Evolutionary conservation across 2,888 invertebrate genomes (phyloP).

Genomic region (Zhengitettix transpicula): DNA sequence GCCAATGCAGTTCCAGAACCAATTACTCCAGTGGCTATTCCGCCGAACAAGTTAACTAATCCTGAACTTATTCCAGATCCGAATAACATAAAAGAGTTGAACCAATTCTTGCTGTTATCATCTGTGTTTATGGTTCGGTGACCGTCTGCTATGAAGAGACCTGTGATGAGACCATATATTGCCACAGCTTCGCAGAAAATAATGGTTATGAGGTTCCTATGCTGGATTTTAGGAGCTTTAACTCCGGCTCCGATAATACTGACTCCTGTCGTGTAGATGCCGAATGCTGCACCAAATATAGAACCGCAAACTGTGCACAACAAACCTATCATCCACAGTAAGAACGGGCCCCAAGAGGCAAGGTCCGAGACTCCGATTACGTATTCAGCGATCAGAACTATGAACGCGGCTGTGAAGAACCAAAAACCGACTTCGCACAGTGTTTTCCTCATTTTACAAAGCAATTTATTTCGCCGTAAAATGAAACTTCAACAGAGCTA

Average conservation of each 20-base stretch:
- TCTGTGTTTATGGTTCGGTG: not conserved
- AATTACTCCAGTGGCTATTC: slow-evolving; percentile 40
- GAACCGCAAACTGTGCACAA: slow-evolving; percentile 40
- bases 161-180: slow-evolving; percentile 47
- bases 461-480: too few relatives aligned
- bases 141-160: slow-evolving; percentile 31
- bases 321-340: slow-evolving; percentile 40
- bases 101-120: slow-evolving; percentile 9
- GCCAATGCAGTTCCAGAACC: slow-evolving; percentile 42
- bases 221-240: slow-evolving; percentile 42
- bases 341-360: slow-evolving; percentile 25
- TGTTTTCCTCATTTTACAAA: too few relatives aligned
- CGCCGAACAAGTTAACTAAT: slow-evolving; percentile 39
- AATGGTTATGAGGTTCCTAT: slow-evolving; percentile 44
- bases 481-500: too few relatives aligned
- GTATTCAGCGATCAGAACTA: too few relatives aligned
- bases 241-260: slow-evolving; percentile 46
- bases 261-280: slow-evolving; percentile 42
- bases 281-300: slow-evolving; percentile 43
- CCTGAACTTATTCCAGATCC: slow-evolving; percentile 42
- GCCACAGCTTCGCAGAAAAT: slow-evolving; percentile 51
- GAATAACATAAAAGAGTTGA: slow-evolving; percentile 36
- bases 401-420: too few relatives aligned
- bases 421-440: too few relatives aligned
- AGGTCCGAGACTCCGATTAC: too few relatives aligned